These are phyloP conservation scores for Patiria miniata DNA, from an alignment of 35 echinoderm and acorn worm genomes.

Conservation along the genomic window DNA sequence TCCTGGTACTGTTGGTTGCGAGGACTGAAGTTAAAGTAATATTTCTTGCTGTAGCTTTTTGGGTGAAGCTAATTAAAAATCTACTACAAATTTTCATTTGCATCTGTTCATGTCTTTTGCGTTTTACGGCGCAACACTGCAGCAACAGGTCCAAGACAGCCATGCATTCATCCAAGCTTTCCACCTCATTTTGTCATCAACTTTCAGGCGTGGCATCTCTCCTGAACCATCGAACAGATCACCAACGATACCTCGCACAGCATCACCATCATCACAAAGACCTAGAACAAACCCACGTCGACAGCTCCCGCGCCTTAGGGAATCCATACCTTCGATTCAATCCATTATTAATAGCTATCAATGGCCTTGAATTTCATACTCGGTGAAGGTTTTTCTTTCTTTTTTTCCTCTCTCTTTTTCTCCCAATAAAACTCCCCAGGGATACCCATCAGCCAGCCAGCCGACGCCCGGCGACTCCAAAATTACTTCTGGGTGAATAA, in stretches of 20 bases:
- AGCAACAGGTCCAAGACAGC: too few species aligned
- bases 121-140: too few species aligned
- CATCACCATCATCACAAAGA: background rate
- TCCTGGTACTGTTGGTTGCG: too few species aligned
- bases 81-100: too few species aligned
- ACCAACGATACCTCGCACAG: background rate
- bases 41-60: too few species aligned
- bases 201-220: background rate
- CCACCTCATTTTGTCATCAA: background rate
- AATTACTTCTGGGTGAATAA: constrained; percentile 7
- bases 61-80: too few species aligned
- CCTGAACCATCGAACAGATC: background rate
- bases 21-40: too few species aligned
- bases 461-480: background rate
- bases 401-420: background rate
- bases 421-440: background rate
- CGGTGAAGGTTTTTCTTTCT: background rate
- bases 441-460: background rate
- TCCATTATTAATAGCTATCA: background rate
- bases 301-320: background rate
- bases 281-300: background rate
- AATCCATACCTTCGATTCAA: background rate
- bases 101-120: too few species aligned
- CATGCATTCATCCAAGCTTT: background rate
- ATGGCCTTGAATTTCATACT: background rate